Base-by-base conservation (phyloP, 2,113 vertebrate species). In the Alethe diademata region DNA sequence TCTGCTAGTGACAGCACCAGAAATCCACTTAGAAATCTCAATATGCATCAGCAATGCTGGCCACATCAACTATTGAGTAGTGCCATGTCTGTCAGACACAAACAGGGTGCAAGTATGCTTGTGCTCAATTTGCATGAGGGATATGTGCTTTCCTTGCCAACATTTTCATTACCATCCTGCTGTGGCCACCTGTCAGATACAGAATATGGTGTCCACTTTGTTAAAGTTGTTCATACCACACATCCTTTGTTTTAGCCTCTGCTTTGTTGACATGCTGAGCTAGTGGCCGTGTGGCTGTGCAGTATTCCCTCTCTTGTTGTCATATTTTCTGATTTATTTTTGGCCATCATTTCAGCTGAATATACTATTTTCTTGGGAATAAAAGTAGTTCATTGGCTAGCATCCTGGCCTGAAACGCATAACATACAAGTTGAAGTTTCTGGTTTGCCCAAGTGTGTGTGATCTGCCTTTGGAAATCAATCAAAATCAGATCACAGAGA, bases 391-490 rank as follows among this genome's bases (percentile, higher is more conserved):
- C 12, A 26, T 47, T 93, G 88, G 64, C 88, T 84, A 62, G 19
- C 56, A 84, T 86, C 54, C 64, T 88, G 83, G 47, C 24, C 56
- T 78, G 69, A 95, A 88, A 66, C 35, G 33, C 20, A 20, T 76
- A 83, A 56, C n/a, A 17, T 73, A 31, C 7, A 86, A 60, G 42
- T 76, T 82, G 67, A 90, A 31, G 51, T 92, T 88, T 80, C 60
- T 86, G 19, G 10, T 92, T 92, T 93, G 83, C 35, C 60, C n/a
- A 33, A 92, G 50, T 80, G 29, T 66, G 31, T 82, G 33, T 80
- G 92, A 94, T 92, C 75, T 96, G 56, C 86, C 91, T 93, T 93
- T 93, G 94, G 88, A 96, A 90, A 83, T 94, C 71, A 62, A 23
- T 94, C 88, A 90, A 96, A 90, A 92, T 83, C 78, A 92, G 72